These are phyloP conservation scores for Camelus dromedarius DNA, from an alignment of 2,113 vertebrate genomes.

Conservation along the genomic window DNA sequence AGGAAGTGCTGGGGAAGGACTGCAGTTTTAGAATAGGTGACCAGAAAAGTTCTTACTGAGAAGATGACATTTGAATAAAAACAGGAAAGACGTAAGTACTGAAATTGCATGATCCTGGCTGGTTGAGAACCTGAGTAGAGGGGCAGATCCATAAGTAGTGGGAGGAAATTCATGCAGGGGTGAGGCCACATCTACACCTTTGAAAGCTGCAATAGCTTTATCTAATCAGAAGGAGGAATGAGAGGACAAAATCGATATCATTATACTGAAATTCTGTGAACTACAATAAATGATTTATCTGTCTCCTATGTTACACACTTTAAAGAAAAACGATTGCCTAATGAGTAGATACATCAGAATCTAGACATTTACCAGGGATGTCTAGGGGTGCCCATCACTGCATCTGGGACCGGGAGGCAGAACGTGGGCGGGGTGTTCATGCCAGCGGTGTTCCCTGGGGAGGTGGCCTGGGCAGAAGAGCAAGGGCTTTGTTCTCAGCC, in stretches of 20 bases:
- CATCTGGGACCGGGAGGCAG: neutral
- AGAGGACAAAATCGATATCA: neutral
- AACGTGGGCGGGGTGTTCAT: neutral
- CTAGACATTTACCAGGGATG: neutral
- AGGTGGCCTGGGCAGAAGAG: neutral
- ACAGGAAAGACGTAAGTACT: neutral
- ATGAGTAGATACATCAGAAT: neutral
- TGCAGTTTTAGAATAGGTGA: neutral
- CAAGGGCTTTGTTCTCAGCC: neutral
- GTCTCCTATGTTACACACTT: neutral
- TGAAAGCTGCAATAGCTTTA: neutral
- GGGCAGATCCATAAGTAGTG: neutral
- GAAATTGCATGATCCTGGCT: neutral
- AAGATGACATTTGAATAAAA: neutral
- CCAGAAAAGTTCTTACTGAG: neutral
- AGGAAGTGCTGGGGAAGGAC: neutral
- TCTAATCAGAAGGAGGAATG: neutral
- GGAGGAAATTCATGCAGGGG: neutral
- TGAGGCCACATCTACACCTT: neutral
- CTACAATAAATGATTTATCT: neutral
- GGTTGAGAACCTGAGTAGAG: neutral
- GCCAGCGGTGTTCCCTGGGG: neutral
- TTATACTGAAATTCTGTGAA: neutral
- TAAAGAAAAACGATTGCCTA: neutral
- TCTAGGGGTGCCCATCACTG: accelerated